Evolutionary conservation across 2,113 vertebrate species (phyloP), one percentile per base, ranked within the genome.

Genomic region (Cottus gobio): DNA sequence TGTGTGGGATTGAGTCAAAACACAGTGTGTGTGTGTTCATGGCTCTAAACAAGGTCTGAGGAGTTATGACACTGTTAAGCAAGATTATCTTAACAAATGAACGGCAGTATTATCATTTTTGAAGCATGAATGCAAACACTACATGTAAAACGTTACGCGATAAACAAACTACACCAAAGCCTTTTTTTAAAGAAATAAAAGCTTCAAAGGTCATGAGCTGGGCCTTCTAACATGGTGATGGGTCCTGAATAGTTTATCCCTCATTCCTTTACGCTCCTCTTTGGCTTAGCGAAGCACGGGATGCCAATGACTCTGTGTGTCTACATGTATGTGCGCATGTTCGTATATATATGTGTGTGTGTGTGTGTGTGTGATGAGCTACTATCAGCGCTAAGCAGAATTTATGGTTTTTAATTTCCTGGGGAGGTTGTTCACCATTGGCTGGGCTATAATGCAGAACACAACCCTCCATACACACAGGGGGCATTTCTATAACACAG

Each of bases 351-450:
- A 26, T 42, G 61, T 24, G 28, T 54, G 57, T 44, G 68, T 24
- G 68, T 54, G 58, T 61, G 62, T 26, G 31, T 24, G 44, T 50
- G 70, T 65, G 82, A 82, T 79, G 80, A 90, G 80, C 93, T 93
- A 94, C 93, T 85, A 96, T 96, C 96, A 95, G 95, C 90, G 94
- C 95, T 96, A 96, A 97, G 97, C 95, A 96, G 91, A 97, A 98
- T 98, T 98, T 99, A 99, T 98, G 96, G 94, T 95, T 98, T 99
- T 98, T 98, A 97, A 99, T 99, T 98, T 98, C 93, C 95, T 93
- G 79, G 94, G 95, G 96, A 96, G 96, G 96, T 96, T 95, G 96
- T 96, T 96, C 96, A 94, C 93, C 88, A 95, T 92, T 93, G 92
- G 92, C 90, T 94, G 96, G 89, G 95, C 96, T 96, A 97, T 96